Evolutionary conservation across 2,888 invertebrate species (phyloP).

Genomic region (Eupeodes latifasciatus): DNA sequence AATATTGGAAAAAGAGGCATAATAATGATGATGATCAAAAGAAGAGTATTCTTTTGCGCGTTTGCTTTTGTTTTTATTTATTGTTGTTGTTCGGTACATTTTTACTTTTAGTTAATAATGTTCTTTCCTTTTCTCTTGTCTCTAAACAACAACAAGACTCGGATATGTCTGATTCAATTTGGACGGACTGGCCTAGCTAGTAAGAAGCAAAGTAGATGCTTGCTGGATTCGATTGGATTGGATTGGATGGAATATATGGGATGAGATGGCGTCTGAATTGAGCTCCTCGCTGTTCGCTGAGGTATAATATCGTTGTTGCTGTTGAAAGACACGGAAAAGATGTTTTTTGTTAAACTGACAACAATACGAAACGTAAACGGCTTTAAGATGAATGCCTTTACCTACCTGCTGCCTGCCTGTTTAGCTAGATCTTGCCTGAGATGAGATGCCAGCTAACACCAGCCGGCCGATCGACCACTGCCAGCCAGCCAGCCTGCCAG

Average conservation of each 20-base stretch:
- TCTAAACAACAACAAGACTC: neutral
- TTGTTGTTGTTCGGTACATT: slow-evolving; percentile 56
- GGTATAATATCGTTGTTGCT: slow-evolving; percentile 50
- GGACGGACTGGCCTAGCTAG: slow-evolving; percentile 11
- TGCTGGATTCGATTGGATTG: neutral
- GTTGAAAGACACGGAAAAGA: slow-evolving; percentile 75
- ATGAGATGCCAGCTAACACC: slow-evolving; percentile 62
- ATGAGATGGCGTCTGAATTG: slow-evolving; percentile 58
- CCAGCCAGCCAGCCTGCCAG: neutral
- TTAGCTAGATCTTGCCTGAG: slow-evolving; percentile 74
- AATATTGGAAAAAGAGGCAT: slow-evolving; percentile 49
- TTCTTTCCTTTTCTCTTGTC: slow-evolving; percentile 57
- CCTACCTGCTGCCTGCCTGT: slow-evolving; percentile 69
- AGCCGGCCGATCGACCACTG: slow-evolving; percentile 33
- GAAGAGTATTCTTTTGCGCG: slow-evolving; percentile 68
- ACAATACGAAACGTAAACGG: slow-evolving; percentile 76
- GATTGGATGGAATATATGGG: neutral
- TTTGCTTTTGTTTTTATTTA: slow-evolving; percentile 71
- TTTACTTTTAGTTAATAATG: slow-evolving; percentile 63
- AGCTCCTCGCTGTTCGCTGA: slow-evolving; percentile 42
- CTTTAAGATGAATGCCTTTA: slow-evolving; percentile 73
- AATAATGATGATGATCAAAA: slow-evolving; percentile 30
- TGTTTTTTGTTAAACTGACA: slow-evolving; percentile 74
- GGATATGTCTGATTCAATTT: slow-evolving; percentile 14
- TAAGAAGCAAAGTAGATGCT: neutral